A percentile compares a stretch with the other conserved stretches of the same genome.
These are phyloP conservation scores for Squalus acanthias DNA, from an alignment of 2,797 vertebrate species.

Conservation along the genomic window DNA sequence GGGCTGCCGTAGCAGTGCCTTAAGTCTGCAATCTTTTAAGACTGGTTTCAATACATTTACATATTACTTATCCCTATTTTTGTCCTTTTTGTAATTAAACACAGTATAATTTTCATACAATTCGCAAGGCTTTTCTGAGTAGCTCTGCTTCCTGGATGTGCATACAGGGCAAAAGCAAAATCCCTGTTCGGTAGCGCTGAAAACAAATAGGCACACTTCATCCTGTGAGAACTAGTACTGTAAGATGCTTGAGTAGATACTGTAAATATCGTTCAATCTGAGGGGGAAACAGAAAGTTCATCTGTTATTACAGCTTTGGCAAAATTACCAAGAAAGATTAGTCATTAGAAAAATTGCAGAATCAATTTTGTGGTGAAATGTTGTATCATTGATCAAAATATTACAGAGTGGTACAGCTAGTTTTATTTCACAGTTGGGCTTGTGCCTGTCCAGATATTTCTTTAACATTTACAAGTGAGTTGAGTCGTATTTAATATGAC, in stretches of 20 bases:
- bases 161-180: neutral
- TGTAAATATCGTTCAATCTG: neutral
- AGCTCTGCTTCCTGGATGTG: neutral
- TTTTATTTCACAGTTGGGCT: neutral
- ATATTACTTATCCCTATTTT: neutral
- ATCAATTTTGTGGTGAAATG: neutral
- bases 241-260: conserved; percentile 9
- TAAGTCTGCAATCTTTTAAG: neutral
- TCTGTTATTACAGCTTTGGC: neutral
- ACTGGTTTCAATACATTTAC: neutral
- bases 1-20: neutral
- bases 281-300: conserved; percentile 22
- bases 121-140: neutral
- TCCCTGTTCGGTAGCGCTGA: neutral
- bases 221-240: neutral
- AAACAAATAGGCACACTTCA: neutral
- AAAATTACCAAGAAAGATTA: neutral
- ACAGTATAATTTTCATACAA: neutral
- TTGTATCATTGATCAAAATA: neutral
- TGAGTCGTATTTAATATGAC: conserved; percentile 34
- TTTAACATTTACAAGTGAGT: conserved; percentile 32
- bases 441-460: conserved; percentile 21
- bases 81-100: neutral
- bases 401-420: neutral
- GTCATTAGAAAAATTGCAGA: neutral